phyloP scores from a whole-genome alignment of 2,797 vertebrate species.

The Nyctibius grandis region DNA sequence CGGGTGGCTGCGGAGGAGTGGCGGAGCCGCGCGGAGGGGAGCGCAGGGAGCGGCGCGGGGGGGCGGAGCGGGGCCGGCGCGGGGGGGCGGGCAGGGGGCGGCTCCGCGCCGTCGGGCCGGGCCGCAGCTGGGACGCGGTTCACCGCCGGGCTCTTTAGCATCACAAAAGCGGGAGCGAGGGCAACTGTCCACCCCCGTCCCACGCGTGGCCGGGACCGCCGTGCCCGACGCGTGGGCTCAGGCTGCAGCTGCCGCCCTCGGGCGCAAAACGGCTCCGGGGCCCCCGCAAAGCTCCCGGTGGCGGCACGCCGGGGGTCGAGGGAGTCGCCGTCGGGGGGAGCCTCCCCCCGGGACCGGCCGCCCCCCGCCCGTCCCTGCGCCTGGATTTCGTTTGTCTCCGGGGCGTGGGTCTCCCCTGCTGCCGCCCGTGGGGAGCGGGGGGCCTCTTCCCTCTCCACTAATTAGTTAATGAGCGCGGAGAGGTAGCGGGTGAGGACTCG shows the following conservation, averaged over 20 bases:
- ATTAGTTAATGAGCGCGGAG: not conserved
- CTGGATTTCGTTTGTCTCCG: not conserved
- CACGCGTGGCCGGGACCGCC: not conserved
- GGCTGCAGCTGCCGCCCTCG: not conserved
- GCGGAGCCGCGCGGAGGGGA: slow-evolving; percentile 20
- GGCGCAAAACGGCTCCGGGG: not conserved
- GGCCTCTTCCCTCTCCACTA: rapidly evolving
- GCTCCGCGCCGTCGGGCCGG: not conserved
- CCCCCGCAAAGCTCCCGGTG: not conserved
- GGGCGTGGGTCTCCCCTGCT: not conserved
- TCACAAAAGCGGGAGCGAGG: not conserved
- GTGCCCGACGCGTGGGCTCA: not conserved
- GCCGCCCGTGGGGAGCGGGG: not conserved
- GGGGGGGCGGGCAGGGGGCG: not conserved
- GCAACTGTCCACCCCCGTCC: not conserved
- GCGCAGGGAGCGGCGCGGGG: slow-evolving; percentile 6
- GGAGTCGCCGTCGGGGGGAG: not conserved
- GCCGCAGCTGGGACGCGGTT: not conserved
- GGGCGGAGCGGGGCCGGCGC: not conserved
- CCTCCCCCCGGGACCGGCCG: rapidly evolving
- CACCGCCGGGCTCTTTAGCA: not conserved
- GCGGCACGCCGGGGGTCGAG: rapidly evolving
- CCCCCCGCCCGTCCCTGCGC: not conserved
- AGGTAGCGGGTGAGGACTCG: not conserved
- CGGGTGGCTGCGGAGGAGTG: slow-evolving; percentile 23